phyloP scores from a whole-genome alignment of 1,140 invertebrate genomes.

The Drosophila teissieri region DNA sequence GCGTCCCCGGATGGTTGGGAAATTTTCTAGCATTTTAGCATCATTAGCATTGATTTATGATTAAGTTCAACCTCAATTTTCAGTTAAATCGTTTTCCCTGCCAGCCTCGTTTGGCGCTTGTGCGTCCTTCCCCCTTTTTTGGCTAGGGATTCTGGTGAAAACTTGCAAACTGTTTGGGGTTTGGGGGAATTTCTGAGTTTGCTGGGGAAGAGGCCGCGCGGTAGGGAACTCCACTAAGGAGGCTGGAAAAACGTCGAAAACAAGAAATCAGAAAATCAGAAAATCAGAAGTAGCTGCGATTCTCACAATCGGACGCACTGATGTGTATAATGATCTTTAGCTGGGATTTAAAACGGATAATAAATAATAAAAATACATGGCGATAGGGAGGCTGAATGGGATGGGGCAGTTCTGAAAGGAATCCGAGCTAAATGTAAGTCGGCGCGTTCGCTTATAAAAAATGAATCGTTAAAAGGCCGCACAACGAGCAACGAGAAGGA shows the following conservation, averaged over 20 bases:
- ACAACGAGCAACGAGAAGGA: conserved; percentile 58
- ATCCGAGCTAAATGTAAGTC: conserved; percentile 68
- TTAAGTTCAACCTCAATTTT: conserved; percentile 85
- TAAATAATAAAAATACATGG: conserved; percentile 83
- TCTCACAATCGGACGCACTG: conserved; percentile 81
- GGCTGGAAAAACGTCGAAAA: conserved; percentile 72
- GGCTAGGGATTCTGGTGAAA: conserved; percentile 26
- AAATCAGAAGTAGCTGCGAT: conserved; percentile 80
- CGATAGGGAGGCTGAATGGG: conserved; percentile 15
- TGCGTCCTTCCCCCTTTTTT: conserved; percentile 26
- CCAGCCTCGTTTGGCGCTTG: conserved; percentile 44
- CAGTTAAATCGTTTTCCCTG: conserved; percentile 83
- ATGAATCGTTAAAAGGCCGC: conserved; percentile 81
- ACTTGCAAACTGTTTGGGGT: conserved; percentile 39
- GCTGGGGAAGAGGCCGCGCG: no score
- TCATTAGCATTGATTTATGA: conserved; percentile 85
- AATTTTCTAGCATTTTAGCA: conserved; percentile 84
- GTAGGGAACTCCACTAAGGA: conserved; percentile 7
- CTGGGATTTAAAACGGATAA: conserved; percentile 82
- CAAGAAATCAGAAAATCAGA: conserved; percentile 81
- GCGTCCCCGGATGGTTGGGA: conserved; percentile 51
- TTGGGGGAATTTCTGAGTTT: not conserved
- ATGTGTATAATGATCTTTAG: conserved; percentile 84
- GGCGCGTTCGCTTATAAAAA: conserved; percentile 62
- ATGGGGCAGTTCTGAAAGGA: conserved; percentile 25